These are phyloP conservation scores for Quadroppia sp. DNA, from an alignment of 2,888 invertebrate genomes.

Conservation along the genomic window DNA sequence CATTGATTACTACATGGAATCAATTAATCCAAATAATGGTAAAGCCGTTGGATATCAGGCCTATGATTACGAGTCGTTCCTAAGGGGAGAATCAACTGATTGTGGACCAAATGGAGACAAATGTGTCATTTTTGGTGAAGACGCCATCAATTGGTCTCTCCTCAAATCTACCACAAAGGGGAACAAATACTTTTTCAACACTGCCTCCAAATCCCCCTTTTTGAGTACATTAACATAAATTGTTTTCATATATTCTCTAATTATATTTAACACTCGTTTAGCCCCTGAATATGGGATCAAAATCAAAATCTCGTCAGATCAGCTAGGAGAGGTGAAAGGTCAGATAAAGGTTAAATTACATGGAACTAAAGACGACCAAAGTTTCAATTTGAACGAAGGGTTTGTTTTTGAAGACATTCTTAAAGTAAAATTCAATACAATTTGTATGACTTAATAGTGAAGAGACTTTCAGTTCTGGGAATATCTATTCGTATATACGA, in stretches of 20 bases:
- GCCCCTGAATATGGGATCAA: neutral
- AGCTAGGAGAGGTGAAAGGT: neutral
- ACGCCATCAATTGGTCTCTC: constrained; percentile 50
- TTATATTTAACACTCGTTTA: neutral
- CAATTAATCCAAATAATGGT: constrained; percentile 64
- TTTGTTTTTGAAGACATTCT: too few relatives aligned
- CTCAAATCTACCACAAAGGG: neutral
- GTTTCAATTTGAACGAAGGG: too few relatives aligned
- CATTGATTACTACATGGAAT: constrained; percentile 75
- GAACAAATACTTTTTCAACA: constrained; percentile 23
- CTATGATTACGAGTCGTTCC: too few relatives aligned
- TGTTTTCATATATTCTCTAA: too few relatives aligned
- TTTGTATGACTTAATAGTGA: too few relatives aligned
- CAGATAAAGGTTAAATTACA: neutral
- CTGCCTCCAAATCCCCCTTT: neutral
- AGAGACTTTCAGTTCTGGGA: neutral
- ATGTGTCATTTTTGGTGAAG: constrained; percentile 71
- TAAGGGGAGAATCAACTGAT: too few relatives aligned
- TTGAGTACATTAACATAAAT: neutral
- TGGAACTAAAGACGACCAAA: neutral
- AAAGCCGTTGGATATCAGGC: constrained; percentile 67
- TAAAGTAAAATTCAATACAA: too few relatives aligned
- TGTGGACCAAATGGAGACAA: constrained; percentile 62
- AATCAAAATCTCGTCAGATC: neutral
- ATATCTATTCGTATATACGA: neutral